These are phyloP conservation scores for Macropis europaea DNA, from an alignment of 2,888 invertebrate genomes.

Conservation along the genomic window DNA sequence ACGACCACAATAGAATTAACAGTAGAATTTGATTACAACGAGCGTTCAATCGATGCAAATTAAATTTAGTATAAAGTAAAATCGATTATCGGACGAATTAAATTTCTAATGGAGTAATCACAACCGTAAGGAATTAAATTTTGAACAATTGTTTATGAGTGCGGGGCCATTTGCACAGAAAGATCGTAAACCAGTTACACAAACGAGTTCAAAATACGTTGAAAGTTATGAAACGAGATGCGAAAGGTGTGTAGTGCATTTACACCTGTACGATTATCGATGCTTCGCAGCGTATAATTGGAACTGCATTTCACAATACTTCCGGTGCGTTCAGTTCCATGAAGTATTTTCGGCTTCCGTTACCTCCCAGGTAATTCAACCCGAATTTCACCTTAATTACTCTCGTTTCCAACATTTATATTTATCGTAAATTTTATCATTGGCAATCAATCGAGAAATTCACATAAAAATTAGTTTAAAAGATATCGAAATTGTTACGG, in stretches of 20 bases:
- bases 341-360: neutral
- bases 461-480: too few species aligned
- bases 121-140: too few species aligned
- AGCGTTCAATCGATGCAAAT: too few species aligned
- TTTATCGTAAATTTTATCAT: too few species aligned
- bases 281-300: conserved; percentile 7
- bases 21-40: too few species aligned
- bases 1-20: too few species aligned
- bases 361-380: neutral
- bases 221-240: conserved; percentile 32
- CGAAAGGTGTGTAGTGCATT: conserved; percentile 9
- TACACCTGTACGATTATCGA: conserved; percentile 1
- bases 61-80: too few species aligned
- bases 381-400: neutral
- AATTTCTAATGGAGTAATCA: too few species aligned
- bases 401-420: neutral
- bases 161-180: neutral
- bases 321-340: neutral
- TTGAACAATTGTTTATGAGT: too few species aligned
- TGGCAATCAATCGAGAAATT: too few species aligned
- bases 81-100: too few species aligned
- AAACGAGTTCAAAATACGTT: conserved; percentile 10
- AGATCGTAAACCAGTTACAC: conserved; percentile 23
- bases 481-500: too few species aligned
- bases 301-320: conserved; percentile 1